Conservation (phyloP, 2,797 vertebrate species). For the Chelidonichthys spinosus region DNA sequence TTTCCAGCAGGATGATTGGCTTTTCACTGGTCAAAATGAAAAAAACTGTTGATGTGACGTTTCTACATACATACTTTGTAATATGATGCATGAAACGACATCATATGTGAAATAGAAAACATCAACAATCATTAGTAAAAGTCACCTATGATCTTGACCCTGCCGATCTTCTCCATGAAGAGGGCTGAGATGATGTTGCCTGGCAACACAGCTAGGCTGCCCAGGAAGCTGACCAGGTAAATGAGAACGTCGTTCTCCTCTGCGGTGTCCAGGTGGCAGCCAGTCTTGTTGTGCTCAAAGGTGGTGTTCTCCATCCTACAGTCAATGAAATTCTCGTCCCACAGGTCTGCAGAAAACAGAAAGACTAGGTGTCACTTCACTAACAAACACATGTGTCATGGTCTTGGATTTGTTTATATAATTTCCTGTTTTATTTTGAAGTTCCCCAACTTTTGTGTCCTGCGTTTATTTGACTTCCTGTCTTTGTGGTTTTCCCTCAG, state of each 20-base stretch:
- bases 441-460: too few species aligned
- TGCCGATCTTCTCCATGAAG: conserved; percentile 95
- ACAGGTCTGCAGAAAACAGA: conserved; percentile 86
- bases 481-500: too few species aligned
- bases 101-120: neutral
- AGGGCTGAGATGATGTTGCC: conserved; percentile 97
- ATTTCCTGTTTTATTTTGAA: too few species aligned
- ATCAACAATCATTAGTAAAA: neutral
- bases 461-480: too few species aligned
- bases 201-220: conserved; percentile 93
- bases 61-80: neutral
- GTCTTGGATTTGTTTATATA: too few species aligned
- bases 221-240: conserved; percentile 97
- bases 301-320: conserved; percentile 89
- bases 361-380: neutral
- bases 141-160: conserved; percentile 96
- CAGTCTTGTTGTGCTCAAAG: conserved; percentile 87
- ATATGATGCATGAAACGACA: neutral
- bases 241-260: conserved; percentile 94
- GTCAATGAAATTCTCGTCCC: conserved; percentile 90
- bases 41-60: neutral
- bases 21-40: neutral
- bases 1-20: neutral
- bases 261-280: conserved; percentile 90
- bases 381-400: too few species aligned